Base-by-base conservation (phyloP, 2,797 vertebrate species). In the Knipowitschia caucasica region DNA sequence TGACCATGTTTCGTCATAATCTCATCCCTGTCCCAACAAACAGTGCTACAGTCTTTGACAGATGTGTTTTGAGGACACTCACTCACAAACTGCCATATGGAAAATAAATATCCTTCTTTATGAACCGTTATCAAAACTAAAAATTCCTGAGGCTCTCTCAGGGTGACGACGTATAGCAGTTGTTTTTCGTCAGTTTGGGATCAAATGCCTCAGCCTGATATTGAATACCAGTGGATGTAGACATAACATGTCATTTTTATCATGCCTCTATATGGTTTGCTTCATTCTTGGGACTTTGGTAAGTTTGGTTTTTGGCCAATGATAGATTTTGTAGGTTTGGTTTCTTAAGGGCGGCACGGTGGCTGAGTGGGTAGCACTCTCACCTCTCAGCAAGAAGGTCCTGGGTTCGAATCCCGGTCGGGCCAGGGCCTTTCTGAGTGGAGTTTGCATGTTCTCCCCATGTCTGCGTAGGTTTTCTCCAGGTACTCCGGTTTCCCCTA, bases 21-120 rank as follows among this genome's bases (percentile, higher is more conserved):
- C 67, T 80, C 69, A 59, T 63, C 18, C 40, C 44, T 81, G 64
- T 50, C 40, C 66, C 63, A 84, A 82, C 73, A 84, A 84, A 83
- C 79, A 83, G 54, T 68, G 72, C 17, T 47, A 27, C 31, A 39
- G 49, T 54, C 35, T 54, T 34, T 66, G 67, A 79, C 64, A 65
- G 67, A 82, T 76, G 56, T 50, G 56, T 77, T 77, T 62, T 20
- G 45, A 77, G 54, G 25, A 56, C 64, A 39, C 15, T 69, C 31
- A 27, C 26, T 56, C 42, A 52, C 31, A 45, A 38, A 12, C 38
- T 27, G 50, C 58, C n/a, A 0, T 53, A 64, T 33, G 20, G 42
- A 25, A 73, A 76, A 81, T 72, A 81, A 76, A 78, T 62, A 45
- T 15, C 38, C 68, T 40, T n/a, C 5, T 9, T 0, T 26, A 15